A percentile compares a stretch with the other conserved stretches of the same genome.
phyloP scores from a whole-genome alignment of 2,797 vertebrate genomes.

The Cetoscarus ocellatus region DNA sequence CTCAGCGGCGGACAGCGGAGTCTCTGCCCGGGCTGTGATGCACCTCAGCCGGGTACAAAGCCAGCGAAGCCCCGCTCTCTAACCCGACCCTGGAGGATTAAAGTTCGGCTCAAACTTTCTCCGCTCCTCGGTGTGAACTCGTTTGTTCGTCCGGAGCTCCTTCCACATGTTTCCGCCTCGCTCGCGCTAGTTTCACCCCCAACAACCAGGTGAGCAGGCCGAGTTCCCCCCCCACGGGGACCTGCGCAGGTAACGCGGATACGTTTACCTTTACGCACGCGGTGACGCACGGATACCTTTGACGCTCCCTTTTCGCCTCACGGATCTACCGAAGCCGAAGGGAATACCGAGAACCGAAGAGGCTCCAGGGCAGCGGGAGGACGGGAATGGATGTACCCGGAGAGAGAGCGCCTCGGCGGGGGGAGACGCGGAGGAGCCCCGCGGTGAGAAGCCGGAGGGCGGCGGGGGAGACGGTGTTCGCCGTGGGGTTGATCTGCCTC shows the following conservation, averaged over 20 bases:
- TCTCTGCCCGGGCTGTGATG: slow-evolving; percentile 31
- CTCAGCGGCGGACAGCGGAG: slow-evolving; percentile 25
- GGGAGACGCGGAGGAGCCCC: slow-evolving; percentile 44
- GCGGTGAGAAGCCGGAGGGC: slow-evolving; percentile 40
- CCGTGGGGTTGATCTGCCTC: slow-evolving; percentile 68
- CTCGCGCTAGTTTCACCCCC: slow-evolving; percentile 15
- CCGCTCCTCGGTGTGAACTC: slow-evolving; percentile 26
- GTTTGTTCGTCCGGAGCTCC: slow-evolving; percentile 28
- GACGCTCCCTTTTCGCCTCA: slow-evolving; percentile 11
- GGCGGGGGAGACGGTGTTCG: slow-evolving; percentile 37
- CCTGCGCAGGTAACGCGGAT: slow-evolving; percentile 45
- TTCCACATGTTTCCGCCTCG: slow-evolving; percentile 50
- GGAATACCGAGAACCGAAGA: slow-evolving; percentile 15
- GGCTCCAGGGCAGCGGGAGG: slow-evolving; percentile 27
- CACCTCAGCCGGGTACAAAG: not conserved
- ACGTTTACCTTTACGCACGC: slow-evolving; percentile 54
- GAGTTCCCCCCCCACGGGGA: slow-evolving; percentile 18
- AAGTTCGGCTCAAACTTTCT: slow-evolving; percentile 68
- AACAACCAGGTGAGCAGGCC: slow-evolving; percentile 59
- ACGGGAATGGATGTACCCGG: slow-evolving; percentile 71
- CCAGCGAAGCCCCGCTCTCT: not conserved
- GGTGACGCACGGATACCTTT: slow-evolving; percentile 38
- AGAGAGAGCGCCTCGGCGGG: slow-evolving; percentile 40
- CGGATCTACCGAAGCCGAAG: slow-evolving; percentile 30
- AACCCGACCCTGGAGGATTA: slow-evolving; percentile 44